Conservation (phyloP, 2,113 vertebrate species). For the Puffinus mauretanicus region DNA sequence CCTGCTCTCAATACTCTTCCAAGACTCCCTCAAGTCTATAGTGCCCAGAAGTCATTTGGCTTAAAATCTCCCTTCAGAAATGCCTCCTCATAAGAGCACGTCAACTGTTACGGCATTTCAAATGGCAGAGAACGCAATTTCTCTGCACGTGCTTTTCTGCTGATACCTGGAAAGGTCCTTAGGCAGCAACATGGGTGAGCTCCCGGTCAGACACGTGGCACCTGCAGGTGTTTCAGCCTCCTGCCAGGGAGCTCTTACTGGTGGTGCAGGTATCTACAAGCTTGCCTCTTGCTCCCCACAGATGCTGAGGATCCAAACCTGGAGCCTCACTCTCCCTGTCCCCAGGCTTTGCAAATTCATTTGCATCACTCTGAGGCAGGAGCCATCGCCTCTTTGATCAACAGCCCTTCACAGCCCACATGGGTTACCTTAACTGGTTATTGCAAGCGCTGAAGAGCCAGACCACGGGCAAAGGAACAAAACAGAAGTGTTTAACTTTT, state of each 20-base stretch:
- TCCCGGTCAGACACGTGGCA: background rate
- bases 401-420: background rate
- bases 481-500: background rate
- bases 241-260: background rate
- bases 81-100: background rate
- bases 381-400: background rate
- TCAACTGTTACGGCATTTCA: background rate
- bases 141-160: background rate
- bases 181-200: background rate
- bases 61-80: background rate
- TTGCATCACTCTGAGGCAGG: background rate
- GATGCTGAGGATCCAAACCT: background rate
- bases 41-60: background rate
- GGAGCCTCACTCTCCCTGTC: background rate
- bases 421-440: background rate
- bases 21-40: background rate
- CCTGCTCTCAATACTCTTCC: background rate
- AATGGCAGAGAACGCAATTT: background rate
- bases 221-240: background rate
- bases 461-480: background rate
- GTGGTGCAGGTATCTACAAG: background rate
- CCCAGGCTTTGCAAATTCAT: background rate
- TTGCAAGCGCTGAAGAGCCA: background rate
- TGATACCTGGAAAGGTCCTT: background rate
- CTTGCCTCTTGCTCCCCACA: background rate